Evolutionary conservation across 1,140 invertebrate species (phyloP).

Genomic region (Drosophila ogumai): DNA sequence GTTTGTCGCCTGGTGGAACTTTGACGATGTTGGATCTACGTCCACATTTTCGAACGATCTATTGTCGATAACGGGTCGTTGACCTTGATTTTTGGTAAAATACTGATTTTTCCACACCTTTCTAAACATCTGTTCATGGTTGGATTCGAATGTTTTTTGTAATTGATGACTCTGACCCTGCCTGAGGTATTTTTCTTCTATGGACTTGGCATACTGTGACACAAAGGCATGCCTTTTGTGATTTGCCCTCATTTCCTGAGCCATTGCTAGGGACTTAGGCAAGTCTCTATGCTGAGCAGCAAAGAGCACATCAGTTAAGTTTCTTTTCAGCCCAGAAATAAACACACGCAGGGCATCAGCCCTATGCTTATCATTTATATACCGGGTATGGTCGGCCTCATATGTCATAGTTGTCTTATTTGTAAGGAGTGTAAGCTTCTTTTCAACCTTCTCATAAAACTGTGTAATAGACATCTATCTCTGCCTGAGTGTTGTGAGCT

Average conservation of each 20-base stretch:
- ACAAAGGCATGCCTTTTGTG: conserved; percentile 6
- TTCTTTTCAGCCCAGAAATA: conserved; percentile 6
- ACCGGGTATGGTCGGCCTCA: conserved; percentile 2
- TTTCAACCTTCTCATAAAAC: conserved; percentile 53
- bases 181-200: neutral
- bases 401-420: conserved; percentile 44
- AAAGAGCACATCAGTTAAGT: conserved; percentile 10
- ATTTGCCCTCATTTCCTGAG: too few species aligned
- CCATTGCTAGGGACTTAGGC: too few species aligned
- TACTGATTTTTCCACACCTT: neutral
- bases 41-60: neutral
- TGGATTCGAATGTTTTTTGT: neutral
- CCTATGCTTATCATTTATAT: conserved; percentile 6
- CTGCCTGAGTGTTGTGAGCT: conserved; percentile 38
- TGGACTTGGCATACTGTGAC: neutral
- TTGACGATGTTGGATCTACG: conserved; percentile 7
- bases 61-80: conserved; percentile 1
- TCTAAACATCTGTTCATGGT: neutral
- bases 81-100: conserved; percentile 2
- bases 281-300: neutral
- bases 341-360: neutral
- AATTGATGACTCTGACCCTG: conserved; percentile 1
- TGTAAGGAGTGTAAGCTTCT: conserved; percentile 29
- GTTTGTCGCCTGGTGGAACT: neutral
- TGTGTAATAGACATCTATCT: conserved; percentile 23